phyloP scores from a whole-genome alignment of 2,888 invertebrate species.

The Yponomeuta malinellus region DNA sequence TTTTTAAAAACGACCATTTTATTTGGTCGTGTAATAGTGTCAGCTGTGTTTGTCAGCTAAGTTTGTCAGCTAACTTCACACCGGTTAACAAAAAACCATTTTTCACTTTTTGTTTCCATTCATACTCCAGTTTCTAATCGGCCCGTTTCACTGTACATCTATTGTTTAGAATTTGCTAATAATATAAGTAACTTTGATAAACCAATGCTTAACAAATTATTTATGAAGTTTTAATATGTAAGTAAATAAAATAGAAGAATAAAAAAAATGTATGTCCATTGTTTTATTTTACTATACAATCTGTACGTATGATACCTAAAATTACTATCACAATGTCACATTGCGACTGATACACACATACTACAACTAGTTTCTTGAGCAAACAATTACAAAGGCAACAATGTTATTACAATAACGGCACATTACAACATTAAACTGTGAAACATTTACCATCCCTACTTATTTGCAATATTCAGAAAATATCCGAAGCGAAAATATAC shows the following conservation, averaged over 20 bases:
- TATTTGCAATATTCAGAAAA: background rate
- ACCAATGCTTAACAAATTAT: no score
- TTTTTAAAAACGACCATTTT: no score
- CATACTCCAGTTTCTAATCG: no score
- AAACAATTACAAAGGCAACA: conserved; percentile 5
- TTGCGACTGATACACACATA: conserved; percentile 7
- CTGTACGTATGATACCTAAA: conserved; percentile 26
- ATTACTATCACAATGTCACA: conserved; percentile 45
- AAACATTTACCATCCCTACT: background rate
- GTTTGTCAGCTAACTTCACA: no score
- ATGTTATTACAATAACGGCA: background rate
- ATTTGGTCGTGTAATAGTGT: no score
- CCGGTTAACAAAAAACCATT: no score
- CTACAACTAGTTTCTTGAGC: conserved; percentile 3
- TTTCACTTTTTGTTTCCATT: no score
- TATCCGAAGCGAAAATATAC: background rate
- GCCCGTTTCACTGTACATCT: no score
- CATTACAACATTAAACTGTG: background rate
- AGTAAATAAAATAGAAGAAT: background rate
- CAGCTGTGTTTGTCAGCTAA: no score
- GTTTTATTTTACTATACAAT: background rate
- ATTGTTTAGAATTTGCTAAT: no score
- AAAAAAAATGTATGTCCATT: background rate
- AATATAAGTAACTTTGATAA: no score
- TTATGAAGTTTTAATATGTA: background rate